These are phyloP conservation scores for Drosophila nigromelanica DNA, from an alignment of 1,140 invertebrate species.

Conservation along the genomic window DNA sequence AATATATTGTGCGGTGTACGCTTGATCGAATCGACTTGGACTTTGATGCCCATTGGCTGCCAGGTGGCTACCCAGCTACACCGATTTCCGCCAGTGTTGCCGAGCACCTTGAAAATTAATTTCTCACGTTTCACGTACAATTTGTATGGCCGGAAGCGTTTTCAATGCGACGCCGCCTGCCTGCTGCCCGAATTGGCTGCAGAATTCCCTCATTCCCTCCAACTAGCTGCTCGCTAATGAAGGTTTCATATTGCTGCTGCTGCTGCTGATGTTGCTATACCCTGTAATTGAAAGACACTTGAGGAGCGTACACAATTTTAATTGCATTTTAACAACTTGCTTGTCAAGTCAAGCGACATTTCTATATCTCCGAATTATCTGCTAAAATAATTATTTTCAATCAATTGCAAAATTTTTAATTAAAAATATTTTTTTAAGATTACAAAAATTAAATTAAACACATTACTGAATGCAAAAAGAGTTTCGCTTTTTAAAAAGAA, in stretches of 20 bases:
- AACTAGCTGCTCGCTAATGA: constrained; percentile 58
- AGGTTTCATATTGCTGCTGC: constrained; percentile 65
- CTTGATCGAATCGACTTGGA: not conserved
- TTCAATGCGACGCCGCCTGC: constrained; percentile 51
- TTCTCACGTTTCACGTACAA: constrained; percentile 75
- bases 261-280: constrained; percentile 30
- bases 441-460: too few species aligned
- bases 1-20: not conserved
- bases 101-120: constrained; percentile 67
- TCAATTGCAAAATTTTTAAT: too few species aligned
- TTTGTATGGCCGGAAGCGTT: constrained; percentile 72
- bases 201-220: not conserved
- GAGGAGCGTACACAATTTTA: not conserved
- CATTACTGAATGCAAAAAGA: too few species aligned
- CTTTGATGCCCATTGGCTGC: constrained; percentile 8
- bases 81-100: not conserved
- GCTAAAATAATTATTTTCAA: too few species aligned
- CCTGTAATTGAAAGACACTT: not conserved
- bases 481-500: too few species aligned
- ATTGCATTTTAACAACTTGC: not conserved
- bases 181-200: constrained; percentile 4
- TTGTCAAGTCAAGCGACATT: too few species aligned
- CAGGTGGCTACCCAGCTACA: not conserved
- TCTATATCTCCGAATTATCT: too few species aligned
- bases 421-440: too few species aligned